Percentiles rank a stretch among this genome's conserved stretches.
These are phyloP conservation scores for Chymomyza caudatula DNA, from an alignment of 2,888 invertebrate genomes.

Conservation along the genomic window DNA sequence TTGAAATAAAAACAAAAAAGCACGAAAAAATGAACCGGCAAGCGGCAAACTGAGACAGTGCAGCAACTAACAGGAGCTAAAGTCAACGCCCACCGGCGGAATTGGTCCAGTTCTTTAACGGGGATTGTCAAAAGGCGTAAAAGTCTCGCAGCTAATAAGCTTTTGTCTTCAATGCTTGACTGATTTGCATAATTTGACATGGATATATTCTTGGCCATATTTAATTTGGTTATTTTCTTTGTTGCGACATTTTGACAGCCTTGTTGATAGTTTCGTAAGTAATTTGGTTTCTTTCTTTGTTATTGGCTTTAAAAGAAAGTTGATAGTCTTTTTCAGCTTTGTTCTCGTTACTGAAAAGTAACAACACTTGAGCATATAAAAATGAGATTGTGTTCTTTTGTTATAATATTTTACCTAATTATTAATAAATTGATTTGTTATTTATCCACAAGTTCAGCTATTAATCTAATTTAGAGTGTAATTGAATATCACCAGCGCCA, in stretches of 20 bases:
- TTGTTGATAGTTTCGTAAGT: slow-evolving; percentile 4
- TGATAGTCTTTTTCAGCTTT: background rate
- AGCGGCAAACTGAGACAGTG: slow-evolving; percentile 23
- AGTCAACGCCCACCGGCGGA: slow-evolving; percentile 38
- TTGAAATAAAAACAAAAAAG: slow-evolving; percentile 55
- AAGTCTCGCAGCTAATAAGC: slow-evolving; percentile 28
- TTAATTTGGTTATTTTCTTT: slow-evolving; percentile 1
- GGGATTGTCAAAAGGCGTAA: slow-evolving; percentile 26
- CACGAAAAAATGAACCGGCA: slow-evolving; percentile 11
- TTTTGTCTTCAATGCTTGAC: slow-evolving; percentile 5
- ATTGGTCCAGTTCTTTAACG: slow-evolving; percentile 45
- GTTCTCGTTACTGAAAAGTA: background rate
- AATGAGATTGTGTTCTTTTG: background rate
- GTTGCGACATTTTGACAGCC: slow-evolving; percentile 13
- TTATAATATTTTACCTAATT: background rate
- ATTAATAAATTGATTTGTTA: background rate
- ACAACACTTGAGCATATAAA: background rate
- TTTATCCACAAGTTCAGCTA: too few species aligned
- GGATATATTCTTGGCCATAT: background rate
- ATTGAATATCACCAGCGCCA: too few species aligned
- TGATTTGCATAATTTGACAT: slow-evolving; percentile 15
- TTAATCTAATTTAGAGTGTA: too few species aligned
- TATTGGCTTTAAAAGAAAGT: background rate
- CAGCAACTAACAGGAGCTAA: slow-evolving; percentile 12
- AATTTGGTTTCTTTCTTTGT: background rate